These are phyloP conservation scores for Macroteleia sp. DNA, from an alignment of 2,888 invertebrate genomes.

Conservation along the genomic window DNA sequence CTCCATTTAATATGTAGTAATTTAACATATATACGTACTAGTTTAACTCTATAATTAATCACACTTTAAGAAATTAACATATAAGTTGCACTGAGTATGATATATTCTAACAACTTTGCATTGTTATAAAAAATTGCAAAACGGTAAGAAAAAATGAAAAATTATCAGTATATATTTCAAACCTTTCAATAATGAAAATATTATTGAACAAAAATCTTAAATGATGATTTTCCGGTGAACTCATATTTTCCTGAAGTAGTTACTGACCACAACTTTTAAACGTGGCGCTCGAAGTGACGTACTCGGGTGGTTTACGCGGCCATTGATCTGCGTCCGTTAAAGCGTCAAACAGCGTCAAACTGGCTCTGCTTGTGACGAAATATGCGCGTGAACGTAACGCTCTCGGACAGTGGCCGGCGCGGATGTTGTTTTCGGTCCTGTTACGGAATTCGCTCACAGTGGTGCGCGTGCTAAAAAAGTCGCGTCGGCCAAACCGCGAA, in stretches of 20 bases:
- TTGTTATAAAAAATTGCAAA: too few species aligned
- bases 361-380: conserved; percentile 19
- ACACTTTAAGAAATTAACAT: too few species aligned
- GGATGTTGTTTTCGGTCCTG: conserved; percentile 19
- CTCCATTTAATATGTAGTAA: too few species aligned
- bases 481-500: conserved; percentile 5
- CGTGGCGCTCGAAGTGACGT: conserved; percentile 42
- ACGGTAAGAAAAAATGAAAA: too few species aligned
- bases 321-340: conserved; percentile 47
- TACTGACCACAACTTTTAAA: conserved; percentile 24
- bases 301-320: conserved; percentile 19
- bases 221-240: too few species aligned
- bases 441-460: conserved; percentile 3
- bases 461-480: conserved; percentile 14
- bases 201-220: too few species aligned
- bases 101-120: too few species aligned
- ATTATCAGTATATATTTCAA: too few species aligned
- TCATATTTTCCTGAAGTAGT: neutral
- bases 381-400: conserved; percentile 28
- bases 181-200: too few species aligned
- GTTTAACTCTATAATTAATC: too few species aligned
- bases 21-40: too few species aligned
- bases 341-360: conserved; percentile 55
- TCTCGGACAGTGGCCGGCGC: conserved; percentile 23
- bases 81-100: too few species aligned